Base-by-base conservation (phyloP, 2,888 invertebrate genomes). In the Muschampia plurimacula region DNA sequence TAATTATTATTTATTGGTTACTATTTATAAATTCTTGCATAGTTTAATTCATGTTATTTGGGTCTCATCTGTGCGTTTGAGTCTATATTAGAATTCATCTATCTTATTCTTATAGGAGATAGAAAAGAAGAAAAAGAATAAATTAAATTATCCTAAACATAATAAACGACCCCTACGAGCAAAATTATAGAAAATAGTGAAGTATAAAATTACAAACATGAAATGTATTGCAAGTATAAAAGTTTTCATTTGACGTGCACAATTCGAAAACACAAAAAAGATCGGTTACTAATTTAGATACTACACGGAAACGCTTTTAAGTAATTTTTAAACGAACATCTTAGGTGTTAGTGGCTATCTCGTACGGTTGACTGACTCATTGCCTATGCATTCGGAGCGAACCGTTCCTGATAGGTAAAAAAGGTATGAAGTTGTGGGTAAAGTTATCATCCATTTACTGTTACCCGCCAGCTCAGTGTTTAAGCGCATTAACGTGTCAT, bases 391-490 rank as follows among this genome's bases (percentile, higher is more conserved):
- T 94, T 92, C 84, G 78, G 91, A 91, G 84, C 88, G 85, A 85
- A 89, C 89, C 88, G 89, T 89, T 90, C 86, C 87, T 87, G 87
- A 89, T 91, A 90, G 88, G 88, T 87, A 91, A 91, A 92, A 91
- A 88, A 85, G 86, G 84, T 83, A 87, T 86, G 84, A 86, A 91
- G 89, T 86, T 88, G 87, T 89, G 86, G 89, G 86, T 89, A 87
- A 90, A 85, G 88, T 91, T 91, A 92, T 92, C 91, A 91, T 86
- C 82, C 83, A 79, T 91, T 90, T 93, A 93, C 93, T 92, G 93
- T 94, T 94, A 83, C 84, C 82, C 82, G 85, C 87, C 75, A 88
- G 86, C 84, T 87, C 84, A 82, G 85, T 80, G 86, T 84, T 86
- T 89, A 85, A 85, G 84, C 86, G 84, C 86, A 91, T 90, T 91